Base-by-base conservation (phyloP, 1,140 invertebrate genomes). In the Solenopsis fugax region DNA sequence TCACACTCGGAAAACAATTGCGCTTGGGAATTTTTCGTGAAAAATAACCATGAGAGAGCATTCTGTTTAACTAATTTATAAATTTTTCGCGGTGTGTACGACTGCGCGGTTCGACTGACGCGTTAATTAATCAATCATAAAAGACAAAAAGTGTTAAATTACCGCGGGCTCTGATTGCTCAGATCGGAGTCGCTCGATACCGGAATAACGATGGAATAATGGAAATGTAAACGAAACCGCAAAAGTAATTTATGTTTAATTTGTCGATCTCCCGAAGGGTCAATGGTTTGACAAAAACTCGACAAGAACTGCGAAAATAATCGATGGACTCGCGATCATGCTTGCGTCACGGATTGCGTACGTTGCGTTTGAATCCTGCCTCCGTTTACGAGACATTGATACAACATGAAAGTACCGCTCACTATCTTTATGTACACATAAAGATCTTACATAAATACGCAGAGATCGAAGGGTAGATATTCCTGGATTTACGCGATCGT, bases 361-460 rank as follows among this genome's bases (percentile, higher is more conserved):
- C 18, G 50, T 56, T 65, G 62, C 62, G 78, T 71, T 54, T 88
- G 72, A 80, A 86, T 88, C 58, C 52, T 48, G 48, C 52, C 77
- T 54, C 21, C n/a, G 37, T 58, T 71, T 71, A 56, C 16, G 21
- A 81, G 65, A 50, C 76, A 50, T 52, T 41, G 48, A 80, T 69
- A 12, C 37, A 37, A 48, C 52, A 58, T 37, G 13, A 81, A 71
- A 56, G 50, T 71, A 50, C 65, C 64, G n/a, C 34, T 4, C 21
- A 56, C 34, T n/a, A 21, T 21, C 54, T 50, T 81, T 69, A 54
- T 18, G 34, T 80, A 56, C 48, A 67, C 37, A 13, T 67, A 67
- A 67, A 37, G 9, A 65, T 21, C 10, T 67, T 48, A 41, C 64
- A 45, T 45, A 58, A 16, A 29, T 45, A 41, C 16, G 34, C 18